Evolutionary conservation across 2,797 vertebrate genomes (phyloP).

Genomic region (Acropternis orthonyx): DNA sequence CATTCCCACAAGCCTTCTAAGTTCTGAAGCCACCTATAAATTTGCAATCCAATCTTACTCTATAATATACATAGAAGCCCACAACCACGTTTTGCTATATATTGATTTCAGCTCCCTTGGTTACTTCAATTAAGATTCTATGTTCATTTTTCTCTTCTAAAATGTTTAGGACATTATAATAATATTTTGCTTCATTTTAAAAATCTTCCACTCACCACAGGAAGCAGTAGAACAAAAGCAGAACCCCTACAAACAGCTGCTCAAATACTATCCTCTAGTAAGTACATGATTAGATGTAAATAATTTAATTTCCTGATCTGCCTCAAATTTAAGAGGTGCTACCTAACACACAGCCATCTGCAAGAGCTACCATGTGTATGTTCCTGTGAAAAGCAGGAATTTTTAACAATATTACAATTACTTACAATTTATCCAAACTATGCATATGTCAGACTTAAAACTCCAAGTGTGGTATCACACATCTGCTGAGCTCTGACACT

Average conservation of each 20-base stretch:
- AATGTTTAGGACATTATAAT: not conserved
- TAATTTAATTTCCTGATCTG: slow-evolving; percentile 45
- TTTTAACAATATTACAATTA: not conserved
- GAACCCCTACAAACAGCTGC: not conserved
- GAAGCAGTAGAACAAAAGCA: not conserved
- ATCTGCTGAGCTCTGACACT: not conserved
- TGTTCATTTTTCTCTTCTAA: not conserved
- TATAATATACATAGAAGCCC: not conserved
- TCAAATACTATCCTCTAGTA: not conserved
- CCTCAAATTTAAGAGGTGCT: slow-evolving; percentile 28
- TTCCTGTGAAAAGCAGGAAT: not conserved
- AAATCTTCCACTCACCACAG: not conserved
- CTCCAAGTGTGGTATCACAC: not conserved
- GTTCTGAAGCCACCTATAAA: not conserved
- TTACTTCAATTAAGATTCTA: not conserved
- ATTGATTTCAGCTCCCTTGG: not conserved
- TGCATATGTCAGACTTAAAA: not conserved
- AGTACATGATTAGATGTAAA: not conserved
- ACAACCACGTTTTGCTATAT: not conserved
- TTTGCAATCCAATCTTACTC: not conserved
- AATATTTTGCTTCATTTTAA: not conserved
- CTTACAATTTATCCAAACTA: not conserved
- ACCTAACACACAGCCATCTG: not conserved
- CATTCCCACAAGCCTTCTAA: not conserved
- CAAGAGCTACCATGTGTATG: not conserved